phyloP scores from a whole-genome alignment of 2,888 invertebrate genomes.

The Coenonympha glycerion region DNA sequence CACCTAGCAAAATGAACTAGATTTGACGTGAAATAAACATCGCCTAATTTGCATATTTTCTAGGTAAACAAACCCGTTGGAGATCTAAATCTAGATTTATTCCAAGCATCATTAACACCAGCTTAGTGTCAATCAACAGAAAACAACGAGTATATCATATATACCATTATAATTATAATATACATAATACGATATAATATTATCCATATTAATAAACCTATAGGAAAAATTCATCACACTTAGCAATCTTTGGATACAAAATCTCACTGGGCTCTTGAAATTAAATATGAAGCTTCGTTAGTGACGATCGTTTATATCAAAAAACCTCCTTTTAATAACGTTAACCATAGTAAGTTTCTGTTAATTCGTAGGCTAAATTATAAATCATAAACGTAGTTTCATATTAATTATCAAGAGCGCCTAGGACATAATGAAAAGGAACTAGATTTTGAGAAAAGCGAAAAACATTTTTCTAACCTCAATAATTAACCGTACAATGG shows the following conservation, averaged over 20 bases:
- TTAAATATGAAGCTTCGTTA: slow-evolving; percentile 27
- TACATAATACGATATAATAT: slow-evolving; percentile 47
- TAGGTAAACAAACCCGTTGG: slow-evolving; percentile 45
- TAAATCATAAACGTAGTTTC: slow-evolving; percentile 6
- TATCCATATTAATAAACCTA: slow-evolving; percentile 52
- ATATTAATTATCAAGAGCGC: slow-evolving; percentile 31
- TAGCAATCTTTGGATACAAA: slow-evolving; percentile 73
- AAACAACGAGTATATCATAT: slow-evolving; percentile 63
- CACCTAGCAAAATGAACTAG: no score
- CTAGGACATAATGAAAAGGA: slow-evolving; percentile 22
- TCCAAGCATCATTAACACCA: slow-evolving; percentile 46
- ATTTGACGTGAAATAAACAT: no score
- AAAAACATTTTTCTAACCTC: not conserved
- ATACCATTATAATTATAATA: slow-evolving; percentile 45
- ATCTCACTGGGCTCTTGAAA: slow-evolving; percentile 42
- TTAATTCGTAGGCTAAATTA: not conserved
- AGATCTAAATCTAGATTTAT: slow-evolving; percentile 57
- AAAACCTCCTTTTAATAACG: no score
- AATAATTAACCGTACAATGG: not conserved
- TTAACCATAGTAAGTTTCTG: no score
- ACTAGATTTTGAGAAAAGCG: not conserved
- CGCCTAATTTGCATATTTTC: no score
- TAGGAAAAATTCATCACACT: slow-evolving; percentile 71
- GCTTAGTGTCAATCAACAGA: slow-evolving; percentile 59
- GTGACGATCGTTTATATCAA: no score